Evolutionary conservation across 2,888 invertebrate genomes (phyloP).

Genomic region (Sturmia bella): DNA sequence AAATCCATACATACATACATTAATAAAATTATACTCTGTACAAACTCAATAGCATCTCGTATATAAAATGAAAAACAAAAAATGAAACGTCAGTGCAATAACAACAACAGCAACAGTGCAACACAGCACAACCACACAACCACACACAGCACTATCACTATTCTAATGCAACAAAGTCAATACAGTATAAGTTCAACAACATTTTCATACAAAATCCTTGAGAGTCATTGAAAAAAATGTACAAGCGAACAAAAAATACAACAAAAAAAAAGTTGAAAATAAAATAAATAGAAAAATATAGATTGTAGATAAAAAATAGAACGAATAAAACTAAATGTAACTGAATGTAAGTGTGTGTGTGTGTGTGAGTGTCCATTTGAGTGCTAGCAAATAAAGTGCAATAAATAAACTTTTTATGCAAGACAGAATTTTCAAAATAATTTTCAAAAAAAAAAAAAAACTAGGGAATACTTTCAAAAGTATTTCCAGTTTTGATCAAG

Average conservation of each 20-base stretch:
- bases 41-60: slow-evolving; percentile 59
- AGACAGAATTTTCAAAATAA: too few relatives aligned
- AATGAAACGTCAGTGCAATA: slow-evolving; percentile 53
- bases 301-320: slow-evolving; percentile 55
- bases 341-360: slow-evolving; percentile 1
- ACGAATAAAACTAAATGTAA: slow-evolving; percentile 10
- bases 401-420: neutral
- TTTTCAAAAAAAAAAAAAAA: too few relatives aligned
- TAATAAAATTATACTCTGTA: slow-evolving; percentile 39
- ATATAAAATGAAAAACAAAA: slow-evolving; percentile 29
- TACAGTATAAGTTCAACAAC: slow-evolving; percentile 78
- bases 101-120: slow-evolving; percentile 44
- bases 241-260: slow-evolving; percentile 52
- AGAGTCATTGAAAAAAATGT: slow-evolving; percentile 78
- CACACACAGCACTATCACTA: slow-evolving; percentile 47
- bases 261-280: slow-evolving; percentile 42
- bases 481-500: too few relatives aligned
- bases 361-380: neutral
- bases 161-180: slow-evolving; percentile 69
- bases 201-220: slow-evolving; percentile 79
- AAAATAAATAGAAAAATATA: slow-evolving; percentile 59
- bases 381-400: slow-evolving; percentile 2
- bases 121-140: slow-evolving; percentile 42
- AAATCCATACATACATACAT: slow-evolving; percentile 46
- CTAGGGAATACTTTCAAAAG: too few relatives aligned